Conservation (phyloP, 2,888 invertebrate genomes). For the Frankliniella fusca region DNA sequence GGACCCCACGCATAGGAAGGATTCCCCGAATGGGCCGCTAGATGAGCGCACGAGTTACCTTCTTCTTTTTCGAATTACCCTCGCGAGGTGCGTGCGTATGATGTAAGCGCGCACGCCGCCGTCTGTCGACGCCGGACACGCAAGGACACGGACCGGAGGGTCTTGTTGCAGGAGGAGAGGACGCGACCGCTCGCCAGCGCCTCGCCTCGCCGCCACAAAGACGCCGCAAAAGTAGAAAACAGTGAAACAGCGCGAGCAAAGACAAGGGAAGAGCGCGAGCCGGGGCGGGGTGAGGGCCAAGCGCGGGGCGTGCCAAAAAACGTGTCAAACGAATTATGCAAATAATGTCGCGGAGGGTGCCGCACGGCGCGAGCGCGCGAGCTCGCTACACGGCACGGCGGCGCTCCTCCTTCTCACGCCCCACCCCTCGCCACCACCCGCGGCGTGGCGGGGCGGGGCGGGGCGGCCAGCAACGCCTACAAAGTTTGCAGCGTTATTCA, state of each 20-base stretch:
- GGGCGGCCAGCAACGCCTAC: conserved; percentile 37
- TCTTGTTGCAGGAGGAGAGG: no score
- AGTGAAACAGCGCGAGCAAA: conserved; percentile 28
- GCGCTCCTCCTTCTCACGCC: conserved; percentile 32
- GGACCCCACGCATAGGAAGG: no score
- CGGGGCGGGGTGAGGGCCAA: conserved; percentile 28
- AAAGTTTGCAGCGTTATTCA: conserved; percentile 26
- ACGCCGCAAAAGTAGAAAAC: background rate
- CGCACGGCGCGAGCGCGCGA: conserved; percentile 35
- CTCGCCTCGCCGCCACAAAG: background rate
- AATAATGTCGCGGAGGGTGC: conserved; percentile 33
- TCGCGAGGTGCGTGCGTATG: no score
- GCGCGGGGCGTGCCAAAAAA: conserved; percentile 36
- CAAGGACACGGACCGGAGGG: no score
- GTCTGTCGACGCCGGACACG: no score
- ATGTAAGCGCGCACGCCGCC: no score
- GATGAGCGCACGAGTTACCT: no score
- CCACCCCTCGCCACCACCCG: conserved; percentile 38
- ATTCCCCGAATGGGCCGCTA: no score
- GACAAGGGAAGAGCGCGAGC: background rate
- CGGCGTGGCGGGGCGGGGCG: background rate
- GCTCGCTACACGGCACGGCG: no score
- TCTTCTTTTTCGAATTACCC: no score
- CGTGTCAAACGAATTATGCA: conserved; percentile 37
- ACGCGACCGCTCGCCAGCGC: background rate